Evolutionary conservation across 2,113 vertebrate genomes (phyloP).

Genomic region (Nibea coibor): DNA sequence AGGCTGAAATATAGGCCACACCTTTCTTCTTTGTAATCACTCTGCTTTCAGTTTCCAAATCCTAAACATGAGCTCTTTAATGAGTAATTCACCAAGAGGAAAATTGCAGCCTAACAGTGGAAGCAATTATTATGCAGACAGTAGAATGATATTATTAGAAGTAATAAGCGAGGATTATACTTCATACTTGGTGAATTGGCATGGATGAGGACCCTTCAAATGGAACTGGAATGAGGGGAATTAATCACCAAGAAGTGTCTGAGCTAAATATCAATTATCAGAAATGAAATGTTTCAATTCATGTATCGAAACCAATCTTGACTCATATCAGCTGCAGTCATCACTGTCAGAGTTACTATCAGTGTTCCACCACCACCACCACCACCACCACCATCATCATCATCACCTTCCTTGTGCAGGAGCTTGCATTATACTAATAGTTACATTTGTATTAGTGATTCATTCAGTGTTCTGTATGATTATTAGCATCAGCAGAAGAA

Average conservation of each 20-base stretch:
- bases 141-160: conserved; percentile 46
- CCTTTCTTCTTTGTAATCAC: not conserved
- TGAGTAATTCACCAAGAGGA: conserved; percentile 45
- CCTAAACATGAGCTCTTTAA: conserved; percentile 39
- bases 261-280: conserved; percentile 56
- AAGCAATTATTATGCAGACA: conserved; percentile 52
- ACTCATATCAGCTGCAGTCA: not conserved
- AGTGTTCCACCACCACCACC: not conserved
- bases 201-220: conserved; percentile 44
- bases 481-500: not conserved
- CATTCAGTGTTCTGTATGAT: not conserved
- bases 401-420: no score
- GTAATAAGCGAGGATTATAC: conserved; percentile 57
- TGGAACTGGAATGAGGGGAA: conserved; percentile 45
- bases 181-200: conserved; percentile 46
- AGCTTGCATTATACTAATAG: not conserved
- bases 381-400: not conserved
- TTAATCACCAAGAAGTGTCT: conserved; percentile 45
- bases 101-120: conserved; percentile 34
- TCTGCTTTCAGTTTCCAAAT: conserved; percentile 23
- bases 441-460: not conserved
- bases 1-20: not conserved
- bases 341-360: not conserved
- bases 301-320: conserved; percentile 16
- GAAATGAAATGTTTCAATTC: conserved; percentile 50